phyloP scores from a whole-genome alignment of 92 coral and sea anemone species.

The Phenganax stokvisi region DNA sequence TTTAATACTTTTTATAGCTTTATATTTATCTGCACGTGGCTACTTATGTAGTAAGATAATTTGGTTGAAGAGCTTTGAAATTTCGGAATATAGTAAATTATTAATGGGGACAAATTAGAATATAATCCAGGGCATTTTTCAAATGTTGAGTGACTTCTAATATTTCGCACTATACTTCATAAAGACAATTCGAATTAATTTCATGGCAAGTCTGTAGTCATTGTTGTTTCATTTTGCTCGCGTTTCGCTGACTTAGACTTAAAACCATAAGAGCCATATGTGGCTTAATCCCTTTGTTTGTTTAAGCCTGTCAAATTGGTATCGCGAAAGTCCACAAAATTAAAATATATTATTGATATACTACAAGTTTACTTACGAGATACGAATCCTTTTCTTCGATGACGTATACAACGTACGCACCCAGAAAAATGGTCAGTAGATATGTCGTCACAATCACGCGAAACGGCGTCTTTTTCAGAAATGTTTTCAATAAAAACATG shows the following conservation, averaged over 20 bases:
- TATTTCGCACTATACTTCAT: too few relatives aligned
- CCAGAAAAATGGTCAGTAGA: slow-evolving; percentile 79
- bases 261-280: not conserved
- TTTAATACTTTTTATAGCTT: too few relatives aligned
- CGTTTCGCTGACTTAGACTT: not conserved
- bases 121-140: too few relatives aligned
- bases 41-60: too few relatives aligned
- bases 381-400: slow-evolving; percentile 75
- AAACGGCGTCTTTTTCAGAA: slow-evolving; percentile 83
- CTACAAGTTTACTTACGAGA: slow-evolving; percentile 68
- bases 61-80: too few relatives aligned
- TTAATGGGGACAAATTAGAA: too few relatives aligned
- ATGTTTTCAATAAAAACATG: slow-evolving; percentile 75
- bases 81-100: too few relatives aligned
- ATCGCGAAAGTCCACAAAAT: not conserved
- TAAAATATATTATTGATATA: slow-evolving; percentile 3
- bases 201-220: not conserved
- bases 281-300: slow-evolving; percentile 11
- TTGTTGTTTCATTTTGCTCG: not conserved
- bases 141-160: too few relatives aligned
- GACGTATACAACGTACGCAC: slow-evolving; percentile 81
- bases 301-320: not conserved
- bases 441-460: slow-evolving; percentile 69
- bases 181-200: too few relatives aligned
- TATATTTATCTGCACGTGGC: too few relatives aligned